Conservation (phyloP, 2,888 invertebrate species). For the Cyclophora albipunctata region DNA sequence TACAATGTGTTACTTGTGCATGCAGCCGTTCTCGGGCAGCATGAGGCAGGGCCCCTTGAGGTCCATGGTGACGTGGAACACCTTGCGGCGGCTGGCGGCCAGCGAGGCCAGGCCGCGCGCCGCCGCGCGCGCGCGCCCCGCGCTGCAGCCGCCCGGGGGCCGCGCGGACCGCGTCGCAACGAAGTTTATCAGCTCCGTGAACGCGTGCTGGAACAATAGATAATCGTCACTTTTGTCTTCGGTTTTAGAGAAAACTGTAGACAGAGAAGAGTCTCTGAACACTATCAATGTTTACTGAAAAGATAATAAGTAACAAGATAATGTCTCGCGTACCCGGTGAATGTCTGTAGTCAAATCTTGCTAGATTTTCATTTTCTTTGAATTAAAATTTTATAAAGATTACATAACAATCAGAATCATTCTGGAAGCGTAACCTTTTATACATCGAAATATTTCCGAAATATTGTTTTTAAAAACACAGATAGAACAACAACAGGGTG, state of each 20-base stretch:
- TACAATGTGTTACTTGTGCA: constrained; percentile 68
- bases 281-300: neutral
- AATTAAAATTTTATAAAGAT: no score
- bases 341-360: no score
- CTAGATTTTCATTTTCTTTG: no score
- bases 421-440: no score
- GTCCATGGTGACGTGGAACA: constrained; percentile 82
- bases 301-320: neutral
- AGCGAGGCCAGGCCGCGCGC: constrained; percentile 63
- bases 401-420: no score
- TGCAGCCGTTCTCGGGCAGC: constrained; percentile 83
- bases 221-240: no score
- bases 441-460: no score
- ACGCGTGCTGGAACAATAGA: constrained; percentile 74
- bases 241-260: no score
- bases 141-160: constrained; percentile 26
- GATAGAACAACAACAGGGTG: no score
- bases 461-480: no score
- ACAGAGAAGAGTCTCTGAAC: no score
- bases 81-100: constrained; percentile 69
- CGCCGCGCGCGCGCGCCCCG: constrained; percentile 37
- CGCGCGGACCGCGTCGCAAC: constrained; percentile 74
- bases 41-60: constrained; percentile 85
- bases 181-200: constrained; percentile 82
- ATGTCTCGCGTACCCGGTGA: no score